phyloP scores from a whole-genome alignment of 2,797 vertebrate genomes.

The Lepus townsendii region DNA sequence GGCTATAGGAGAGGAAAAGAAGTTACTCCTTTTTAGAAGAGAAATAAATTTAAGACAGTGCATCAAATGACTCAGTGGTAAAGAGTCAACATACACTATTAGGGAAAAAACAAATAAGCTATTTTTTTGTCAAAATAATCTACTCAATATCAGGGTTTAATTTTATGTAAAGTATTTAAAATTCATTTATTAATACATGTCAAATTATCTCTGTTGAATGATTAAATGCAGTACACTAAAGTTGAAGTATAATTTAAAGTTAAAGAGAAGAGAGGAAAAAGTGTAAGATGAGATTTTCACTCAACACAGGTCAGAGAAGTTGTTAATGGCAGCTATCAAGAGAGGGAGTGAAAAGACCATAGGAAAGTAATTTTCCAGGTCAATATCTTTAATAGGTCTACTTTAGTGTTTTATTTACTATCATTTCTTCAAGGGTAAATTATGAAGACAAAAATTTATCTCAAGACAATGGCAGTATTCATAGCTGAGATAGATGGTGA shows the following conservation, averaged over 20 bases:
- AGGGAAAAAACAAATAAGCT: background rate
- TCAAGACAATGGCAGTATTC: background rate
- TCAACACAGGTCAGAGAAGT: background rate
- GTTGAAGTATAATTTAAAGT: background rate
- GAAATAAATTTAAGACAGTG: constrained; percentile 43
- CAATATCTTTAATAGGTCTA: background rate
- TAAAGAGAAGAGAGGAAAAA: background rate
- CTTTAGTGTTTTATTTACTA: constrained; percentile 4
- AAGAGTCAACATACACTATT: background rate
- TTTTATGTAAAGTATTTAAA: background rate
- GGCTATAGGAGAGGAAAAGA: background rate
- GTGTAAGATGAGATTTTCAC: background rate
- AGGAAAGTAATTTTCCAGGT: background rate
- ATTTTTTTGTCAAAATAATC: background rate
- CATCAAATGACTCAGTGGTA: constrained; percentile 1
- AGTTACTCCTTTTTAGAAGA: background rate
- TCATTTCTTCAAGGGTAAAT: constrained; percentile 2
- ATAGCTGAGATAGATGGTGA: background rate
- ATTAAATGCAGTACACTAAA: background rate
- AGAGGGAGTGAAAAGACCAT: too few relatives aligned
- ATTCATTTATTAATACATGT: background rate
- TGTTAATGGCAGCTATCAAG: background rate
- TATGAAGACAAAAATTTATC: background rate
- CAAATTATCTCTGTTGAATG: constrained; percentile 3
- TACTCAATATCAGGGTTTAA: background rate